Evolutionary conservation across 2,797 vertebrate species (phyloP), one percentile per base, ranked within the genome.

Genomic region (Artibeus jamaicensis): DNA sequence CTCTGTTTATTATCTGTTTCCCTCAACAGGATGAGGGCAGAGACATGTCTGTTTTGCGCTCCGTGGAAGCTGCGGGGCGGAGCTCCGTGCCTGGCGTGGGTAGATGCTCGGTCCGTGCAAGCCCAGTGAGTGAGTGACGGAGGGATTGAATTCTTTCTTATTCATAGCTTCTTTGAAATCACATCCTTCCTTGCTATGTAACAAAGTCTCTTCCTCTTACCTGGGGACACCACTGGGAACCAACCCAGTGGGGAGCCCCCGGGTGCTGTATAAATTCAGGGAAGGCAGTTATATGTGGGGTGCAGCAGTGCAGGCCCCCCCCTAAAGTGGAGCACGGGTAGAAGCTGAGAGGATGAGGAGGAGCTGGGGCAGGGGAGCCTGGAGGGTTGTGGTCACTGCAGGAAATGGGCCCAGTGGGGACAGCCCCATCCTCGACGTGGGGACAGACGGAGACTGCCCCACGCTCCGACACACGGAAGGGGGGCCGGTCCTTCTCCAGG

Each of bases 31-130:
- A 12, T 29, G 42, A 85, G 39, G 71, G 59, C 22, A 12, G 84
- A 88, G 50, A 37, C 24, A n/a, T 50, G 84, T 34, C 84, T 84
- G 29, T 50, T 48, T 77, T 46, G 32, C 65, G 78, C 57, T 67
- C 18, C 29, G 1, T 6, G 42, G 67, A 67, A 3, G 37, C 42
- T 22, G 15, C 48, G 7, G 21, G 11, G 10, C 34, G 22, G 22
- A 18, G 79, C 48, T 34, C 32, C 15, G 84, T 19, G 24, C 32
- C 37, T 7, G 26, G 84, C 57, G 15, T 24, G 26, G 73, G 53
- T 6, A 9, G 16, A 39, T 42, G 29, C 42, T 34, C 8, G 3
- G 0, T 26, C 10, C 8, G 0, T 34, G 44, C 2, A 2, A 11
- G 65, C 77, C 22, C 46, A 82, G n/a, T 18, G n/a, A 55, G 16